A percentile compares a stretch with the other conserved stretches of the same genome.
Evolutionary conservation across 2,888 invertebrate species (phyloP).

Genomic region (Caenorhabditis sp.): DNA sequence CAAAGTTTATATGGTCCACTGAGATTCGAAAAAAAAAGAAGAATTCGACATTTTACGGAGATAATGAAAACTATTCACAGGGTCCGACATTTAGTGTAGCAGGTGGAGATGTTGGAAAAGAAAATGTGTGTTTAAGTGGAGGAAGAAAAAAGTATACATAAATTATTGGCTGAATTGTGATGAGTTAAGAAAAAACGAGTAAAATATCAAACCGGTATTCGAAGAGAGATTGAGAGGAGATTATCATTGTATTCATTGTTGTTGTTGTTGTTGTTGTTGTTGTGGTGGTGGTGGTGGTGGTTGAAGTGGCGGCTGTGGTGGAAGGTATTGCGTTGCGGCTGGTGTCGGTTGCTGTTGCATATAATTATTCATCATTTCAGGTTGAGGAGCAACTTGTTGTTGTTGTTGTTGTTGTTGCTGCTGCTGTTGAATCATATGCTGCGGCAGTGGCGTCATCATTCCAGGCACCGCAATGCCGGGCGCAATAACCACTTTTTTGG

Average conservation of each 20-base stretch:
- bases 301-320: not conserved
- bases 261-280: not conserved
- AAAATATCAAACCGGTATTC: not conserved
- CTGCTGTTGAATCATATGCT: slow-evolving; percentile 6
- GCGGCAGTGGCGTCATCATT: not conserved
- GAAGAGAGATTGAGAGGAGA: not conserved
- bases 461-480: not conserved
- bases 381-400: not conserved
- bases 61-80: too few species aligned
- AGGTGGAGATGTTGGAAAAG: too few species aligned
- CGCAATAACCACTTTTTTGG: slow-evolving; percentile 20
- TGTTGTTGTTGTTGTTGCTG: not conserved
- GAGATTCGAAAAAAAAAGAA: not conserved
- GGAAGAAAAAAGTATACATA: not conserved
- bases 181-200: not conserved
- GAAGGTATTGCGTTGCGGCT: not conserved
- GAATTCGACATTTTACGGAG: not conserved
- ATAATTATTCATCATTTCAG: not conserved
- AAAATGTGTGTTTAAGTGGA: too few species aligned
- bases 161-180: not conserved
- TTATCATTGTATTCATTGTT: not conserved
- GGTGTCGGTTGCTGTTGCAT: not conserved
- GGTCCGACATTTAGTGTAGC: too few species aligned
- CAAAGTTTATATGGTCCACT: too few species aligned
- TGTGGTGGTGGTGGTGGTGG: too few species aligned